Base-by-base conservation (phyloP, 2,113 vertebrate species). In the Astatotilapia flaviijosephi region DNA sequence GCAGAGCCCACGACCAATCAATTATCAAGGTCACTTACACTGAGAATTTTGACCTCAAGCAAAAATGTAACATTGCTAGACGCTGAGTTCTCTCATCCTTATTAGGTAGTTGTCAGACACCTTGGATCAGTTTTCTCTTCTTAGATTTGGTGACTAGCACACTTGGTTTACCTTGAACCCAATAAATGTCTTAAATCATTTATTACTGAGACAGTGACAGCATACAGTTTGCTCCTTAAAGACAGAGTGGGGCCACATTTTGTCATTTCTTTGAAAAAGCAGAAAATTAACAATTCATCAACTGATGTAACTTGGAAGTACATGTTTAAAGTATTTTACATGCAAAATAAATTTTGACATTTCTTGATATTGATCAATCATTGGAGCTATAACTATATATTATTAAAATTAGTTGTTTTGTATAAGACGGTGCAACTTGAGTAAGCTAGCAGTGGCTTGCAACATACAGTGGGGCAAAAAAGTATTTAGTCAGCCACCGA, bases 281-380 rank as follows among this genome's bases (percentile, higher is more conserved):
- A 28, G 6, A 75, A 47, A 15, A 73, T 73, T 26, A 49, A 47
- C 42, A 19, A 19, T 77, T 49, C 42, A 77, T n/a, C 15, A 49
- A 3, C 33, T 0, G 13, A 47, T 49, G 0, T 28, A 75, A 47
- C 70, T 31, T 12, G 23, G 23, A 75, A 49, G 0, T 19, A 75
- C 15, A 75, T 19, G 42, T 49, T 49, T 75, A 7, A 75, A 75
- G 42, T 19, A 12, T 47, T 17, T 75, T 11, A 49, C 15, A 75
- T 17, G 37, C 7, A 42, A 70, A 37, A 70, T 45, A 73, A 6
- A 47, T 28, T 0, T 75, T 7, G 9, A 49, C 42, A 75, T 47
- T 75, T 75, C 23, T 47, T 47, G 15, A 47, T 75, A 75, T 5
- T 75, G 23, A 15, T 28, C 40, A 47, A 47, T 45, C 33, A 26